Percentiles rank a stretch among this genome's conserved stretches.
These are phyloP conservation scores for Anticlea derivata DNA, from an alignment of 2,888 invertebrate species.

Conservation along the genomic window DNA sequence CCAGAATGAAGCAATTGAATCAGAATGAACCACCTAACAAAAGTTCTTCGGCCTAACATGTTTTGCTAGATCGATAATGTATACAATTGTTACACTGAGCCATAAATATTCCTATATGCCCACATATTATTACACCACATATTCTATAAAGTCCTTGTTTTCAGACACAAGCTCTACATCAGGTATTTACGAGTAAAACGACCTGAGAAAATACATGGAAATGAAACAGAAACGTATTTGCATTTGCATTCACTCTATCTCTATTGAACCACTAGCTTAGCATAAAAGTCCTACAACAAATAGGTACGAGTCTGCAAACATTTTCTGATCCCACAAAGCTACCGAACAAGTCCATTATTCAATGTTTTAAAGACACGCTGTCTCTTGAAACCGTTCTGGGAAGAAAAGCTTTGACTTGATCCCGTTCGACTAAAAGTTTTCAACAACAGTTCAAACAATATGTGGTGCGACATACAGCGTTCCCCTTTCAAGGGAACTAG, in stretches of 20 bases:
- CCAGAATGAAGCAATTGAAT: too few relatives aligned
- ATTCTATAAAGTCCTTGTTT: too few relatives aligned
- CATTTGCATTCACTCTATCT: slow-evolving; percentile 4
- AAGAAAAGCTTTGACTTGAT: slow-evolving; percentile 69
- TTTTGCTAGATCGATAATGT: too few relatives aligned
- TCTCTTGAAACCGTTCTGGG: slow-evolving; percentile 53
- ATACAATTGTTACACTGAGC: too few relatives aligned
- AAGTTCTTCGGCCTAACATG: too few relatives aligned
- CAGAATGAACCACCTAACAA: too few relatives aligned
- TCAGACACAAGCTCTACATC: too few relatives aligned
- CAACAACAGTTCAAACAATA: slow-evolving; percentile 80
- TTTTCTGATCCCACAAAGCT: slow-evolving; percentile 45
- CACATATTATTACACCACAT: too few relatives aligned
- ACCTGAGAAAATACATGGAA: too few relatives aligned
- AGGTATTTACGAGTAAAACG: too few relatives aligned
- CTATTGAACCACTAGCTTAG: slow-evolving; percentile 13
- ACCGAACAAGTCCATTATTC: slow-evolving; percentile 62
- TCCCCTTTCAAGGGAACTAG: slow-evolving; percentile 67
- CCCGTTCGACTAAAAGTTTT: slow-evolving; percentile 75
- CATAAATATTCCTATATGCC: too few relatives aligned
- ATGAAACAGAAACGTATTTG: slow-evolving; percentile 5
- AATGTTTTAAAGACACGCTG: slow-evolving; percentile 65
- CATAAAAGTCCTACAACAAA: slow-evolving; percentile 18
- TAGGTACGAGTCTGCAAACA: slow-evolving; percentile 22
- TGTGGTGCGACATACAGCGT: slow-evolving; percentile 74